Evolutionary conservation across 2,797 vertebrate genomes (phyloP).

Genomic region (Neosilurus mollespiculum): DNA sequence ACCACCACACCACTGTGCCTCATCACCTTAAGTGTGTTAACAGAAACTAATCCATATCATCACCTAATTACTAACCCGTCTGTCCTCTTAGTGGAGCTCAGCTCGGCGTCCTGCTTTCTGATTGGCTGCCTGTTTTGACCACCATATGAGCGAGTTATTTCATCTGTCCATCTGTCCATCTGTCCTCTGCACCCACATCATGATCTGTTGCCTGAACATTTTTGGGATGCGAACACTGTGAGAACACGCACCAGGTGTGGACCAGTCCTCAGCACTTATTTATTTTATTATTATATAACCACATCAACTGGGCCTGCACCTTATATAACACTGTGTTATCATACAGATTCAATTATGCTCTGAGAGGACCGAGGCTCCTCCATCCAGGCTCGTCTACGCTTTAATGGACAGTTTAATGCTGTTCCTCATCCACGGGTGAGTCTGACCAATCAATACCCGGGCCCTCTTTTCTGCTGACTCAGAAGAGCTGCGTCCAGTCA

Average conservation of each 20-base stretch:
- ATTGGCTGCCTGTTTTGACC: constrained; percentile 37
- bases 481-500: constrained; percentile 23
- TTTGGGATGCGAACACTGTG: constrained; percentile 28
- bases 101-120: constrained; percentile 1
- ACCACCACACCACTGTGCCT: too few species aligned
- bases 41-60: not conserved
- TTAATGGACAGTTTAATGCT: constrained; percentile 30
- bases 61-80: not conserved
- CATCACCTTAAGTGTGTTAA: not conserved
- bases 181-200: constrained; percentile 56
- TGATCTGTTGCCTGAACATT: constrained; percentile 37
- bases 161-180: constrained; percentile 53
- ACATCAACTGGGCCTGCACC: not conserved
- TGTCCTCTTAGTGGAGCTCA: not conserved
- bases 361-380: not conserved
- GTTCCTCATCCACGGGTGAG: constrained; percentile 14
- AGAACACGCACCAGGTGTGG: constrained; percentile 28
- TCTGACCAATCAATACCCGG: constrained; percentile 18
- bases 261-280: not conserved
- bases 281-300: not conserved
- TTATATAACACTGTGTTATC: not conserved
- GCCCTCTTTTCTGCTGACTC: constrained; percentile 23
- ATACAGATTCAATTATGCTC: not conserved
- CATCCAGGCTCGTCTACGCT: not conserved
- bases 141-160: constrained; percentile 48